Evolutionary conservation across 2,113 vertebrate genomes (phyloP), one percentile per base, ranked within the genome.

Genomic region (Leucoraja erinaceus): DNA sequence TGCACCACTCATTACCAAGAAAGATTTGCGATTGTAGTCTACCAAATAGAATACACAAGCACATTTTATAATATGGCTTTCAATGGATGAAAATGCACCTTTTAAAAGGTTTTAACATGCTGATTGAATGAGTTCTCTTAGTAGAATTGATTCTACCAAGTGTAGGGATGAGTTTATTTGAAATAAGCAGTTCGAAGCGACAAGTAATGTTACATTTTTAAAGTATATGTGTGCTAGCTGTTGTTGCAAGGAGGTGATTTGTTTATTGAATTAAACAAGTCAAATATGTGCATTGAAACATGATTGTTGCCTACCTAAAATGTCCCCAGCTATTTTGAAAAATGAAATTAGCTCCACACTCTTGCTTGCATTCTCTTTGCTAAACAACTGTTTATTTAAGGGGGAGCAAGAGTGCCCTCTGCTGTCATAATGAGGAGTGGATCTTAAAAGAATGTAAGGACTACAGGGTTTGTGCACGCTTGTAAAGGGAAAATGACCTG

Each of bases 361-460:
- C 61, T 25, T 70, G 31, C 66, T 12, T 10, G 22, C 25, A 38
- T 68, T 22, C 14, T 47, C n/a, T 70, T 33, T 4, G 22, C 9
- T 25, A 20, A 72, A 28, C 6, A 72, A 74, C 90, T 72, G 18
- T 8, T 22, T 38, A 25, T 9, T 88, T 28, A 33, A 47, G 72
- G 9, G 38, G 28, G 68, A 91, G 68, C 68, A 72, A 22, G 31
- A 72, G 68, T 54, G 66, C 90, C 90, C 90, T 91, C 90, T 91
- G 90, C 66, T 91, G 90, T 91, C 68, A 54, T 16, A 6, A 28
- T 63, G n/a, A 88, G 10, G 47, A 12, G 11, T 66, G 28, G n/a
- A 7, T n/a, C 14, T n/a, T n/a, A 61, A 66, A 18, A 88, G 10
- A 61, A 84, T 22, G 22, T 84, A 25, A 59, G 16, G 56, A 1